Conservation (phyloP, 1,140 invertebrate species). For the Philotrypesis tridentata region DNA sequence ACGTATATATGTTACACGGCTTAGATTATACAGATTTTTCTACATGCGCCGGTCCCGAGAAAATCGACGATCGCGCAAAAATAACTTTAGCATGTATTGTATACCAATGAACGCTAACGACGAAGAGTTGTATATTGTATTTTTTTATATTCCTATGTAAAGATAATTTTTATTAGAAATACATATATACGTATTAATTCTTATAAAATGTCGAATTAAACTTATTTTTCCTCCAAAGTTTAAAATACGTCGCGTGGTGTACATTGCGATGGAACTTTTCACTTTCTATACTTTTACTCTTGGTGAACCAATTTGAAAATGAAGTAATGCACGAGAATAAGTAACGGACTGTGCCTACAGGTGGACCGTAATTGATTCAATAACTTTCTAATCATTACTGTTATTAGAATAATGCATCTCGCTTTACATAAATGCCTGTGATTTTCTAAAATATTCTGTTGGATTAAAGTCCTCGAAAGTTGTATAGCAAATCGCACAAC, state of each 20-base stretch:
- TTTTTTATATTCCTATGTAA: slow-evolving; percentile 45
- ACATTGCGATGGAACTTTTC: background rate
- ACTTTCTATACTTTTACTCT: background rate
- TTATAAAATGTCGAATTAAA: background rate
- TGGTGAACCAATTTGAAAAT: background rate
- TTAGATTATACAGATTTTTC: slow-evolving; percentile 1
- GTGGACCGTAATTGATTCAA: background rate
- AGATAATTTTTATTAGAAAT: slow-evolving; percentile 26
- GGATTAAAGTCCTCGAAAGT: background rate
- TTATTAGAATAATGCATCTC: background rate
- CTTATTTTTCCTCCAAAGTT: background rate
- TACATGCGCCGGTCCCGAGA: background rate
- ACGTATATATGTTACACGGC: background rate
- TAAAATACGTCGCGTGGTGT: background rate
- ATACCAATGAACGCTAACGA: slow-evolving; percentile 43
- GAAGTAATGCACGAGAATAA: background rate
- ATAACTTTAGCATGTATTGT: background rate
- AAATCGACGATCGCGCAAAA: no score
- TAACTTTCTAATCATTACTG: background rate
- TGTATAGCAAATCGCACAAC: no score
- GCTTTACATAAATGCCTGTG: no score
- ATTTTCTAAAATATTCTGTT: background rate
- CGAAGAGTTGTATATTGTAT: slow-evolving; percentile 32
- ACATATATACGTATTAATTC: slow-evolving; percentile 30
- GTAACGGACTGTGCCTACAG: background rate